phyloP scores from a whole-genome alignment of 2,888 invertebrate species.

The Lacanobia oleracea region DNA sequence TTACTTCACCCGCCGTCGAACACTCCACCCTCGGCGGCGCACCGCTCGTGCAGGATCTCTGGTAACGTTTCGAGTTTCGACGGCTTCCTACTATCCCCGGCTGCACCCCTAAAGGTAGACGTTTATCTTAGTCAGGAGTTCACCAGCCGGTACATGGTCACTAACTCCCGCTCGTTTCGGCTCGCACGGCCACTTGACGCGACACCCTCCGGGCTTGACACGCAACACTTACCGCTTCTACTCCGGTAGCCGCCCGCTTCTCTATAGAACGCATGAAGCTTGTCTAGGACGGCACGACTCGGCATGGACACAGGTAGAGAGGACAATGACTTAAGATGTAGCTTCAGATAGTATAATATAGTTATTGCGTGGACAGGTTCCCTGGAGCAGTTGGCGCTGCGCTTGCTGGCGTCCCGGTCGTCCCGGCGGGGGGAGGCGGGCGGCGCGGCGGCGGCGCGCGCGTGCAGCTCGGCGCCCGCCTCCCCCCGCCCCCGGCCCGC shows the following conservation, averaged over 20 bases:
- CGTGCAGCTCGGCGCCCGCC: constrained; percentile 86
- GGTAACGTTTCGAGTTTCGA: constrained; percentile 58
- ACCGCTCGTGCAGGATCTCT: constrained; percentile 44
- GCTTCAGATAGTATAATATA: constrained; percentile 11
- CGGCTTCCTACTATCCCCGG: constrained; percentile 63
- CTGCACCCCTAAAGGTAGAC: constrained; percentile 59
- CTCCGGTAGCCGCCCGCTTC: constrained; percentile 59
- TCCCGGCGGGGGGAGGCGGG: constrained; percentile 59
- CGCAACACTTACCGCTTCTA: constrained; percentile 59
- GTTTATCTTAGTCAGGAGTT: constrained; percentile 54
- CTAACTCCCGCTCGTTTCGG: constrained; percentile 49
- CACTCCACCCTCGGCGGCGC: constrained; percentile 46
- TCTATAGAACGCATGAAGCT: constrained; percentile 63
- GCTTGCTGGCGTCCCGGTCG: constrained; percentile 80
- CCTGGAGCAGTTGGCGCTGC: constrained; percentile 84
- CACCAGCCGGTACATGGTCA: constrained; percentile 55
- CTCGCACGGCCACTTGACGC: constrained; percentile 56
- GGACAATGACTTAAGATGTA: background rate
- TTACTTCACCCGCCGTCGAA: constrained; percentile 74
- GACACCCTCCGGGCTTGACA: constrained; percentile 54
- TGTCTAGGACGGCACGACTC: constrained; percentile 52
- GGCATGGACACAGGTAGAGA: constrained; percentile 55
- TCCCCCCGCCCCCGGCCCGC: constrained; percentile 91
- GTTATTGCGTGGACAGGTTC: constrained; percentile 77
- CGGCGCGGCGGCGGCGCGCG: constrained; percentile 66